Evolutionary conservation across 2,888 invertebrate species (phyloP).

Genomic region (Dasypogon diadema): DNA sequence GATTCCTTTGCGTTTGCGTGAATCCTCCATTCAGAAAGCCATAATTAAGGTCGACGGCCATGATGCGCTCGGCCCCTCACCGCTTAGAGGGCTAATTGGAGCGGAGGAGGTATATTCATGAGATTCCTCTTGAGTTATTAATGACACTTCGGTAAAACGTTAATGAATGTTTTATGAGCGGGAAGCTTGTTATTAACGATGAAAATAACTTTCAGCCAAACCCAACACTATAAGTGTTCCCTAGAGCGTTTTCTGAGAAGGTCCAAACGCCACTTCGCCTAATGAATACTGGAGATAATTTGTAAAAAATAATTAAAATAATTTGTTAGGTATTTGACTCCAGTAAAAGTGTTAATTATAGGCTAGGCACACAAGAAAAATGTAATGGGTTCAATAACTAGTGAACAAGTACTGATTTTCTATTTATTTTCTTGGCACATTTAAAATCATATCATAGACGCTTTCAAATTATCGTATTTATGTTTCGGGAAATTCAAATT

Average conservation of each 20-base stretch:
- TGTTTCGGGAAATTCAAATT: too few species aligned
- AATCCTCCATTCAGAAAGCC: conserved; percentile 46
- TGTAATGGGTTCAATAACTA: too few species aligned
- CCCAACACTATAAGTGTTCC: conserved; percentile 27
- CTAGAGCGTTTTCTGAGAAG: conserved; percentile 34
- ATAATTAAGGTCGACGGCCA: conserved; percentile 53
- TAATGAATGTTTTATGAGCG: conserved; percentile 49
- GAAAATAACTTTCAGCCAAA: conserved; percentile 1
- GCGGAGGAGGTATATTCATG: conserved; percentile 47
- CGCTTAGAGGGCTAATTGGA: conserved; percentile 42
- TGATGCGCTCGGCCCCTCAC: not conserved
- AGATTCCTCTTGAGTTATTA: conserved; percentile 40
- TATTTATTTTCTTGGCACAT: too few species aligned
- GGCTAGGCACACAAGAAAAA: too few species aligned
- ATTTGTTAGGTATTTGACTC: too few species aligned
- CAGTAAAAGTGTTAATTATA: too few species aligned
- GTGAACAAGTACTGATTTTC: too few species aligned
- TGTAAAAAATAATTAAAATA: too few species aligned
- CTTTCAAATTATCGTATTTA: too few species aligned
- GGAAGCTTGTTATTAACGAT: conserved; percentile 36
- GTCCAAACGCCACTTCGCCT: not conserved
- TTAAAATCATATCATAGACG: too few species aligned
- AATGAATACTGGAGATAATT: too few species aligned
- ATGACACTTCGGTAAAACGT: conserved; percentile 47
- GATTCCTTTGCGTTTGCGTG: conserved; percentile 54